Evolutionary conservation across 2,888 invertebrate genomes (phyloP).

Genomic region (Gastrophysa polygoni): DNA sequence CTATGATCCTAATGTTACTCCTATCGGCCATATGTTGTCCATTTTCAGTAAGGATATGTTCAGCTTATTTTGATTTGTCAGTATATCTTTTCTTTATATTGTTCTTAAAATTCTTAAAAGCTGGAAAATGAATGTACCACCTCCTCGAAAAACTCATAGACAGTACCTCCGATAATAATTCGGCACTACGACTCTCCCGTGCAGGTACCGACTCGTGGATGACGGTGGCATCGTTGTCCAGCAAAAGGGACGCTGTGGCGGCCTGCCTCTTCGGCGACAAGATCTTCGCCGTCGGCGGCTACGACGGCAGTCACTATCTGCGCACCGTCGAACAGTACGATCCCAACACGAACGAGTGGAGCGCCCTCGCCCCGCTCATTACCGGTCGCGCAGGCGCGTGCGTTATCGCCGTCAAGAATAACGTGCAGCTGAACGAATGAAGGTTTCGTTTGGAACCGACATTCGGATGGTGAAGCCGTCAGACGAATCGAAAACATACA

Average conservation of each 20-base stretch:
- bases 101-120: no score
- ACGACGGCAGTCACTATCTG: slow-evolving; percentile 88
- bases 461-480: no score
- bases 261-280: slow-evolving; percentile 84
- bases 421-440: slow-evolving; percentile 28
- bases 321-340: slow-evolving; percentile 90
- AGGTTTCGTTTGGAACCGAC: not conserved
- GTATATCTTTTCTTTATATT: no score
- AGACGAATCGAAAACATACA: no score
- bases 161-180: no score
- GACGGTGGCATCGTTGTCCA: slow-evolving; percentile 79
- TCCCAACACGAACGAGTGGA: slow-evolving; percentile 81
- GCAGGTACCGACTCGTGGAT: slow-evolving; percentile 85
- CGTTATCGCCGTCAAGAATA: slow-evolving; percentile 67
- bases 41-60: no score
- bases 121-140: no score
- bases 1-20: no score
- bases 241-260: slow-evolving; percentile 88
- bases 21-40: no score
- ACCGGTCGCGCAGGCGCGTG: slow-evolving; percentile 90
- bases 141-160: no score
- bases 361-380: slow-evolving; percentile 76
- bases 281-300: slow-evolving; percentile 86
- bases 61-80: no score
- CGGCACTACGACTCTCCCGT: slow-evolving; percentile 48